Evolutionary conservation across 2,113 vertebrate genomes (phyloP).

Genomic region (Labrus mixtus): DNA sequence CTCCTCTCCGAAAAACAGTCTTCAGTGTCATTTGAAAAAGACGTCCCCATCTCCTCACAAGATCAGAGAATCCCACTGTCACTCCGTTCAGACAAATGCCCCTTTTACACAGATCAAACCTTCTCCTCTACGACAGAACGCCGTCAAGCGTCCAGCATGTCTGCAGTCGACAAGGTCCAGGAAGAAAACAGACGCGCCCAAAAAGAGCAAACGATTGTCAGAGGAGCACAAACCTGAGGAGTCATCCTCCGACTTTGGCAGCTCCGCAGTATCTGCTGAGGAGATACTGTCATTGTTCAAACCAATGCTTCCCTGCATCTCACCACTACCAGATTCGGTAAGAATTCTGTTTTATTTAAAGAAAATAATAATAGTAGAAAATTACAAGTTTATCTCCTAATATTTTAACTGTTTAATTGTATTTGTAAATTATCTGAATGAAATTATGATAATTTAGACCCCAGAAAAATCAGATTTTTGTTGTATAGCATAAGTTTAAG

Average conservation of each 20-base stretch:
- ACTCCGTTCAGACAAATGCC: not conserved
- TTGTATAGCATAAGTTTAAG: too few species aligned
- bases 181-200: slow-evolving; percentile 1
- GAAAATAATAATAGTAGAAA: too few species aligned
- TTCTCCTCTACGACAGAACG: not conserved
- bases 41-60: not conserved
- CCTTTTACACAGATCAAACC: slow-evolving; percentile 7
- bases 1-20: slow-evolving; percentile 27
- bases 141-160: slow-evolving; percentile 13
- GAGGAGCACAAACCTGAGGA: slow-evolving; percentile 29
- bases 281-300: slow-evolving; percentile 79
- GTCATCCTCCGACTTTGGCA: not conserved
- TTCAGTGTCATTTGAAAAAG: not conserved
- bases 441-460: too few species aligned
- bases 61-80: slow-evolving; percentile 4
- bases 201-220: slow-evolving; percentile 11
- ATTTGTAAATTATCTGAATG: too few species aligned
- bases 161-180: not conserved
- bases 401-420: too few species aligned
- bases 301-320: slow-evolving; percentile 88
- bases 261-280: not conserved
- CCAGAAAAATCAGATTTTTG: too few species aligned
- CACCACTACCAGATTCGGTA: slow-evolving; percentile 84
- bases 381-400: too few species aligned
- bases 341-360: slow-evolving; percentile 26